Base-by-base conservation (phyloP, 2,797 vertebrate genomes). In the Zenarchopterus dispar region DNA sequence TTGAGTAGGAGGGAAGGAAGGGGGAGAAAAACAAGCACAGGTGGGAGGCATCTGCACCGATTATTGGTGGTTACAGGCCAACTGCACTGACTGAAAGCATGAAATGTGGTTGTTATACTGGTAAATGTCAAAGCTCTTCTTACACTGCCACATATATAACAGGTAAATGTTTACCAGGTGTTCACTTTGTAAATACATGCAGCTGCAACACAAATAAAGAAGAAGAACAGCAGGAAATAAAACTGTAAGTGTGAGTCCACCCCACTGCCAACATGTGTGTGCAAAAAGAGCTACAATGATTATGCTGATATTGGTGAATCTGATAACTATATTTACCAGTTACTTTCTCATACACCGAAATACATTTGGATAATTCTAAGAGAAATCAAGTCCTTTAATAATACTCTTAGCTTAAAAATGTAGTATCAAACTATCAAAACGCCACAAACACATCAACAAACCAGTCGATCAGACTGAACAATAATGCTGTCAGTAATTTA, bases 21-120 rank as follows among this genome's bases (percentile, higher is more conserved):
- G 22, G 6, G 26, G 26, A 15, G 17, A 45, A 22, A 58, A n/a
- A 39, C 23, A 3, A 62, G 44, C n/a, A 6, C 56, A 84, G 72
- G 82, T 85, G 84, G 77, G 62, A 81, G 73, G 63, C 67, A 71
- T 80, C 66, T 54, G 42, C 10, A 9, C 59, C 21, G 39, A 78
- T 87, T 77, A 85, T 51, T 58, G 60, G 42, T 63, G 56, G 33
- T 73, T 85, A 80, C 57, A 71, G 74, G 73, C 67, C 68, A 64
- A 52, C 13, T 28, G 67, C 31, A 46, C 53, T 33, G 67, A 79
- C 16, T 73, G 74, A 76, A 59, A 15, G 71, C 26, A 70, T 49
- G 60, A 75, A 73, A 75, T 51, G 26, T 45, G 33, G 24, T 67
- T 69, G 61, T 77, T 53, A 66, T 48, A 36, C 17, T 21, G 49